Percentiles rank a stretch among this genome's conserved stretches.
Evolutionary conservation across 1,140 invertebrate genomes (phyloP).

Genomic region (Agrypnia vestita): DNA sequence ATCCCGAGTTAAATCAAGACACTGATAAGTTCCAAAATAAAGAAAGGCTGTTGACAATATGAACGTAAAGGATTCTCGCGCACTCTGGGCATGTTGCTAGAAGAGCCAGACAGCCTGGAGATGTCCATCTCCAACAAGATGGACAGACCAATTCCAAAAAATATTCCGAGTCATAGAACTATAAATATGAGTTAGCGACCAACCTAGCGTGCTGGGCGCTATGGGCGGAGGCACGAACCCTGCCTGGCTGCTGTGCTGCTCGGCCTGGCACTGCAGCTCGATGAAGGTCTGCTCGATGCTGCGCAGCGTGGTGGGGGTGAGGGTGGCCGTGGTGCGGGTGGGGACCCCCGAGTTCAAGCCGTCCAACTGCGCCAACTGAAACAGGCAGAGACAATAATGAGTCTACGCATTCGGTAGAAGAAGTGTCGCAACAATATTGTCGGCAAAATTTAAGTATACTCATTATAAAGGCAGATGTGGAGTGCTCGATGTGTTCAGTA

Average conservation of each 20-base stretch:
- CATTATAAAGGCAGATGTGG: background rate
- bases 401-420: background rate
- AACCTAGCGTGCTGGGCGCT: slow-evolving; percentile 70
- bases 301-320: slow-evolving; percentile 93
- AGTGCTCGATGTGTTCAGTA: background rate
- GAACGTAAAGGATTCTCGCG: too few relatives aligned
- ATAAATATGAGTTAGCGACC: too few relatives aligned
- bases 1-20: too few relatives aligned
- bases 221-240: slow-evolving; percentile 88
- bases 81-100: too few relatives aligned
- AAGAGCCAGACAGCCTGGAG: too few relatives aligned
- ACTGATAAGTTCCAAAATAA: too few relatives aligned
- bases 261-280: slow-evolving; percentile 79
- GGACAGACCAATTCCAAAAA: too few relatives aligned
- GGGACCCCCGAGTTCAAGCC: slow-evolving; percentile 89
- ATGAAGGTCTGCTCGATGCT: slow-evolving; percentile 91
- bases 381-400: slow-evolving; percentile 60
- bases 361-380: slow-evolving; percentile 87
- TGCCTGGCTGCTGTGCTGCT: slow-evolving; percentile 87
- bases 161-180: too few relatives aligned
- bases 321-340: slow-evolving; percentile 90
- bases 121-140: too few relatives aligned
- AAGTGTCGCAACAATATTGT: background rate
- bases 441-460: background rate
- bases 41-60: too few relatives aligned